phyloP scores from a whole-genome alignment of 2,113 vertebrate species.

The Pungitius pungitius region DNA sequence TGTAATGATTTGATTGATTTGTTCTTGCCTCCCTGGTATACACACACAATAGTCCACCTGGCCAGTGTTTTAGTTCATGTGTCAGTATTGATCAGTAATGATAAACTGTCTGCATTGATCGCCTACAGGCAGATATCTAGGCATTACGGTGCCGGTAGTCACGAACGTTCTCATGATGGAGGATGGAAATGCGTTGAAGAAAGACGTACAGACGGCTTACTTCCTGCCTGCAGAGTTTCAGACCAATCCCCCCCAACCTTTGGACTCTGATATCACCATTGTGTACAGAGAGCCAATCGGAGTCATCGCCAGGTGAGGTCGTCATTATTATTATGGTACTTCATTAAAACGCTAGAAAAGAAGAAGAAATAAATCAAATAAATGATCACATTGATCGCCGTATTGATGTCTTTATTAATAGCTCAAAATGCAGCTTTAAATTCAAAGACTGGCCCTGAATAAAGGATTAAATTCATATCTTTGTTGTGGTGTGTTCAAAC shows the following conservation, averaged over 20 bases:
- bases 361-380: background rate
- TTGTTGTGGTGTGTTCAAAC: background rate
- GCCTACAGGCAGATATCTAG: conserved; percentile 77
- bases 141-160: conserved; percentile 86
- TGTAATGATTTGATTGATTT: no score
- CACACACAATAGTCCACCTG: no score
- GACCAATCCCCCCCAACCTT: conserved; percentile 73
- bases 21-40: no score
- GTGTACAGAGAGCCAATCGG: conserved; percentile 75
- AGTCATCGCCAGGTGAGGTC: conserved; percentile 82
- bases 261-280: conserved; percentile 81
- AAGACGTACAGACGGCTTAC: conserved; percentile 81
- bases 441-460: background rate
- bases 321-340: background rate
- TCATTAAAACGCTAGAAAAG: background rate
- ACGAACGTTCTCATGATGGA: conserved; percentile 80
- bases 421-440: background rate
- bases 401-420: background rate
- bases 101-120: background rate
- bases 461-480: background rate
- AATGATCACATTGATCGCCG: background rate
- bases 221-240: conserved; percentile 84
- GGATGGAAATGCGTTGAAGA: conserved; percentile 73
- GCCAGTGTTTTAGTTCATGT: no score
- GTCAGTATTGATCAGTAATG: background rate